A percentile compares a stretch with the other conserved stretches of the same genome.
Evolutionary conservation across 2,888 invertebrate genomes (phyloP).

Genomic region (Tryphoninae sp.): DNA sequence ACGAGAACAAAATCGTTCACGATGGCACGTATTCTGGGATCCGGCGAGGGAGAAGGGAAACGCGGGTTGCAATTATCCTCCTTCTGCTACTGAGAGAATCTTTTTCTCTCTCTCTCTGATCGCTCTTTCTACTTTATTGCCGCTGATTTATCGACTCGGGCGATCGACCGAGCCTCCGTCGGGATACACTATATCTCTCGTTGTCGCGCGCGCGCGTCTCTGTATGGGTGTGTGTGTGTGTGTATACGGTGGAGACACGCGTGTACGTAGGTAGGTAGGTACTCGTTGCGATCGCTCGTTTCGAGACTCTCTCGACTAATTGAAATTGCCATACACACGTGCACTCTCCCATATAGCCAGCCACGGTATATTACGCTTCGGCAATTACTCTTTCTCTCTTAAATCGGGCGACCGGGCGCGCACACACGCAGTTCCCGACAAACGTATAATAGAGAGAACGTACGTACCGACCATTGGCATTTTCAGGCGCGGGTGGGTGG

Average conservation of each 20-base stretch:
- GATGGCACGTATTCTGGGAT: not conserved
- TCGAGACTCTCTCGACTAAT: slow-evolving; percentile 61
- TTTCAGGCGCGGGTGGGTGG: slow-evolving; percentile 30
- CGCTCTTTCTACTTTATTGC: slow-evolving; percentile 58
- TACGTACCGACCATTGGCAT: slow-evolving; percentile 35
- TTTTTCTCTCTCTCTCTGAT: slow-evolving; percentile 37
- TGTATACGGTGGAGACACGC: slow-evolving; percentile 10
- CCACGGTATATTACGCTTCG: slow-evolving; percentile 49
- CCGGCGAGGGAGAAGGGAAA: slow-evolving; percentile 19
- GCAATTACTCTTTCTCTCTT: slow-evolving; percentile 60
- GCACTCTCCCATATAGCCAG: slow-evolving; percentile 22
- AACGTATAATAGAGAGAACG: slow-evolving; percentile 31
- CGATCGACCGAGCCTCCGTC: slow-evolving; percentile 57
- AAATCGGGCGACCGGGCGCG: not conserved
- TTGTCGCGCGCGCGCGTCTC: not conserved
- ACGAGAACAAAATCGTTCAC: not conserved
- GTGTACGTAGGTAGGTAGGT: slow-evolving; percentile 7
- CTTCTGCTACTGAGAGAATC: slow-evolving; percentile 57
- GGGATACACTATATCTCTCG: slow-evolving; percentile 54
- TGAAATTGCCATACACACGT: slow-evolving; percentile 58
- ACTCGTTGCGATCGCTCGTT: slow-evolving; percentile 39
- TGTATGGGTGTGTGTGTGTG: slow-evolving; percentile 3
- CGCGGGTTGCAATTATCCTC: slow-evolving; percentile 57
- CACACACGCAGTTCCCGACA: slow-evolving; percentile 35
- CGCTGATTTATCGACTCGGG: slow-evolving; percentile 62